Conservation (phyloP, 2,113 vertebrate genomes). For the Silurus asotus region DNA sequence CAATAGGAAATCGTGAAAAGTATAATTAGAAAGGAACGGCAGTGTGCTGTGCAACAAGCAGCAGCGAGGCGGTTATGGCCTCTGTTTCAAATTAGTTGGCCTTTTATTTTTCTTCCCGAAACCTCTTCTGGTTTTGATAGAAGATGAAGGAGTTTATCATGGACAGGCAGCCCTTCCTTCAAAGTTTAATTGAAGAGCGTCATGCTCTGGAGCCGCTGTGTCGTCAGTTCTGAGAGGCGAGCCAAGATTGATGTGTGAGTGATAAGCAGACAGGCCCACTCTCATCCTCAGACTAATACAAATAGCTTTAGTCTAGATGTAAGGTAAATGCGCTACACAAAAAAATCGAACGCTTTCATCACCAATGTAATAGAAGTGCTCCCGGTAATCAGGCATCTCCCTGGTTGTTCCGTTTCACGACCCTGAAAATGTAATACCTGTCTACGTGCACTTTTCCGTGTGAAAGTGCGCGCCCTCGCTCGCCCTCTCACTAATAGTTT, state of each 20-base stretch:
- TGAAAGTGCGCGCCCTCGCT: neutral
- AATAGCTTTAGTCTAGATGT: conserved; percentile 10
- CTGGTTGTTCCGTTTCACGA: neutral
- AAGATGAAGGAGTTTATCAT: conserved; percentile 30
- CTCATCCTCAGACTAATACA: conserved; percentile 15
- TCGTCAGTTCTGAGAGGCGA: conserved; percentile 15
- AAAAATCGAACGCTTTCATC: neutral
- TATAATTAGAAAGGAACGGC: conserved; percentile 23
- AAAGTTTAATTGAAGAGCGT: conserved; percentile 40
- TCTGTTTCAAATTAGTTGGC: neutral
- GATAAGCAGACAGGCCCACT: conserved; percentile 28
- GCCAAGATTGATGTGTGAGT: neutral
- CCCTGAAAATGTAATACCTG: conserved; percentile 1
- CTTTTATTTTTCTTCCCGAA: conserved; percentile 5
- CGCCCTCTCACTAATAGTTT: neutral
- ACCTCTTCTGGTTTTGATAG: conserved; percentile 25
- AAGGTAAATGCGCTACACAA: neutral
- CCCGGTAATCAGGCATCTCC: neutral
- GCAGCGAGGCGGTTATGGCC: neutral
- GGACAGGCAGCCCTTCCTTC: conserved; percentile 43
- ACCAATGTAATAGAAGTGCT: neutral
- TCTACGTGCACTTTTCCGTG: neutral
- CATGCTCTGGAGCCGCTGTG: neutral
- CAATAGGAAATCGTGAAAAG: neutral
- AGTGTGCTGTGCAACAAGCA: neutral